Evolutionary conservation across 2,797 vertebrate genomes (phyloP).

Genomic region (Sphenopsis melanotis): DNA sequence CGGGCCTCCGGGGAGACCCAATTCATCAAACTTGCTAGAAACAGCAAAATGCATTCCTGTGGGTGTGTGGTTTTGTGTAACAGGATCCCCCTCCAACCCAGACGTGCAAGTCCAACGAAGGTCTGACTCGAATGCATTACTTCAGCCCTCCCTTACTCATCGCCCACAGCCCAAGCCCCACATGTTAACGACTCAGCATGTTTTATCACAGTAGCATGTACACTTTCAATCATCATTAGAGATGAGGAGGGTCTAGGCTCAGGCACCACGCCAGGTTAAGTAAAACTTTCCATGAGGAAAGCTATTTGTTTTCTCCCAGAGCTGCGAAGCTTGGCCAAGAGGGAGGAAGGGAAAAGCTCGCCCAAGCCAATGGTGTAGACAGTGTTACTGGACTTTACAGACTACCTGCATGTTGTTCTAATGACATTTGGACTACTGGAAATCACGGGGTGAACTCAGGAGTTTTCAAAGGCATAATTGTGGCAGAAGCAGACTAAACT

Average conservation of each 20-base stretch:
- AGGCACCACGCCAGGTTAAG: constrained; percentile 84
- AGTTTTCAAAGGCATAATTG: constrained; percentile 70
- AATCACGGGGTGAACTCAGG: constrained; percentile 50
- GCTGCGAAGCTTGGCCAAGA: constrained; percentile 51
- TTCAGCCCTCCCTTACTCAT: constrained; percentile 59
- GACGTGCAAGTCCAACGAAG: constrained; percentile 34
- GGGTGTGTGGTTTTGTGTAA: constrained; percentile 5
- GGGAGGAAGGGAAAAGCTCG: constrained; percentile 6
- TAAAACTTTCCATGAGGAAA: constrained; percentile 96
- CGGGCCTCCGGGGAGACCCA: constrained; percentile 57
- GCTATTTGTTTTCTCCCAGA: constrained; percentile 79
- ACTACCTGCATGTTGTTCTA: constrained; percentile 74
- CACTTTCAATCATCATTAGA: constrained; percentile 86
- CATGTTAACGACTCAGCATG: constrained; percentile 82
- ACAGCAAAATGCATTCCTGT: constrained; percentile 30
- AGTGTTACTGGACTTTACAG: constrained; percentile 53
- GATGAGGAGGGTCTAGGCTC: constrained; percentile 80
- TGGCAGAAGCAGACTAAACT: constrained; percentile 71
- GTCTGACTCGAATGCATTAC: constrained; percentile 20
- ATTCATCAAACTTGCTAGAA: constrained; percentile 62
- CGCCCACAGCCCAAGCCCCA: constrained; percentile 39
- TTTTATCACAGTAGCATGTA: constrained; percentile 80
- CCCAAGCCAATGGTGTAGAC: constrained; percentile 56
- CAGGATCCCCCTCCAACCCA: constrained; percentile 5
- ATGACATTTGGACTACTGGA: constrained; percentile 74